phyloP scores from a whole-genome alignment of 2,113 vertebrate genomes.

The Anguilla rostrata region DNA sequence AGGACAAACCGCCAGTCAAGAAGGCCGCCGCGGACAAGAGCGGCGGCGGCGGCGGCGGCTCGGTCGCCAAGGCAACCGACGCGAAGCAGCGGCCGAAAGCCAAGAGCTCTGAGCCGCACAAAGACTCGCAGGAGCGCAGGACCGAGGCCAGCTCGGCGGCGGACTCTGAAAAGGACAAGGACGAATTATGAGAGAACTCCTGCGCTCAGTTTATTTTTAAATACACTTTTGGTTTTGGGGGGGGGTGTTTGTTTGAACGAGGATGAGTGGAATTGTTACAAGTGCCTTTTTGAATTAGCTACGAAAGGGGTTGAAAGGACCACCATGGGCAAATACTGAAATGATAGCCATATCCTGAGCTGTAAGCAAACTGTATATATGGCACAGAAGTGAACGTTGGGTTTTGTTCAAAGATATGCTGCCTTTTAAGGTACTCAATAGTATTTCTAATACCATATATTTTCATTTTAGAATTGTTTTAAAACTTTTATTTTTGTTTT shows the following conservation, averaged over 20 bases:
- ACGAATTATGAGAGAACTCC: conserved; percentile 60
- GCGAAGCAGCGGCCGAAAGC: conserved; percentile 17
- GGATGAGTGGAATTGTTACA: neutral
- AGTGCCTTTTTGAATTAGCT: neutral
- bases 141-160: conserved; percentile 1
- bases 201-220: conserved; percentile 7
- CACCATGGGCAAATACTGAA: neutral
- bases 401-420: neutral
- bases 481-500: neutral
- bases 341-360: neutral
- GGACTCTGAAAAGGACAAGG: conserved; percentile 51
- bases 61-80: neutral
- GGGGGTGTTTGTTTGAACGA: neutral
- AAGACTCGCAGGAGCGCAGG: conserved; percentile 36
- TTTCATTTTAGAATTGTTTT: neutral
- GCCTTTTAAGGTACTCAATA: neutral
- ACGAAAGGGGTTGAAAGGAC: neutral
- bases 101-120: conserved; percentile 4
- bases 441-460: neutral
- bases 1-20: conserved; percentile 42
- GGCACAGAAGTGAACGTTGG: neutral
- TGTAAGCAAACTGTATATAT: neutral
- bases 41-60: neutral
- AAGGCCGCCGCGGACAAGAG: conserved; percentile 32
- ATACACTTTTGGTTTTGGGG: neutral